Evolutionary conservation across 2,113 vertebrate genomes (phyloP).

Genomic region (Cinclus cinclus): DNA sequence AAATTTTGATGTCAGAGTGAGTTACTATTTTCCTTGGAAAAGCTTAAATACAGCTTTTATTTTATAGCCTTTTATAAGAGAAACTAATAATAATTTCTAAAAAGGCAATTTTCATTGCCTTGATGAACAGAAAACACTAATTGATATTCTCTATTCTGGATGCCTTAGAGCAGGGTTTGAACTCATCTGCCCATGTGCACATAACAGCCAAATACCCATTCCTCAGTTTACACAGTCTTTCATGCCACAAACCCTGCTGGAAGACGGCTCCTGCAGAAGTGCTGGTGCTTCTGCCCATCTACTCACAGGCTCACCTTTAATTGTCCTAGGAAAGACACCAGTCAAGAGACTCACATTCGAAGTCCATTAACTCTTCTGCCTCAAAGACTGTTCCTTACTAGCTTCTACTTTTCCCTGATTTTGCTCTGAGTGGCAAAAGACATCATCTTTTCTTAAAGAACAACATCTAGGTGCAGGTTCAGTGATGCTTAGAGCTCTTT

Average conservation of each 20-base stretch:
- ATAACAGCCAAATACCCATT: not conserved
- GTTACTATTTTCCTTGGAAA: not conserved
- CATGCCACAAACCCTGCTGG: fast-evolving
- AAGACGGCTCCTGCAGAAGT: not conserved
- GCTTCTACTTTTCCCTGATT: not conserved
- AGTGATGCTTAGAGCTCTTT: not conserved
- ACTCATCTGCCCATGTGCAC: not conserved
- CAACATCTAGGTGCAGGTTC: not conserved
- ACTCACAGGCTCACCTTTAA: not conserved
- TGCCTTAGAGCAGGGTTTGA: not conserved
- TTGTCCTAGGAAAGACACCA: not conserved
- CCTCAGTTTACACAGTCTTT: fast-evolving
- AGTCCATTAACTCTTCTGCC: not conserved
- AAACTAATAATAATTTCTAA: not conserved
- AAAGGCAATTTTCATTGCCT: not conserved
- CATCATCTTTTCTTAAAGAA: not conserved
- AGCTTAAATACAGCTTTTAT: not conserved
- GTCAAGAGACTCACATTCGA: not conserved
- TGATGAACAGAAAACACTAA: not conserved
- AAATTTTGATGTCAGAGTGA: not conserved
- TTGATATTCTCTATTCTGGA: not conserved
- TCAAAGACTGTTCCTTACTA: not conserved
- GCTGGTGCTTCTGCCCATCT: not conserved
- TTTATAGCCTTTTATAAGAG: not conserved
- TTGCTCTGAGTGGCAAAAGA: fast-evolving